A percentile compares a stretch with the other conserved stretches of the same genome.
Conservation (phyloP, 2,113 vertebrate species). For the Sander lucioperca region DNA sequence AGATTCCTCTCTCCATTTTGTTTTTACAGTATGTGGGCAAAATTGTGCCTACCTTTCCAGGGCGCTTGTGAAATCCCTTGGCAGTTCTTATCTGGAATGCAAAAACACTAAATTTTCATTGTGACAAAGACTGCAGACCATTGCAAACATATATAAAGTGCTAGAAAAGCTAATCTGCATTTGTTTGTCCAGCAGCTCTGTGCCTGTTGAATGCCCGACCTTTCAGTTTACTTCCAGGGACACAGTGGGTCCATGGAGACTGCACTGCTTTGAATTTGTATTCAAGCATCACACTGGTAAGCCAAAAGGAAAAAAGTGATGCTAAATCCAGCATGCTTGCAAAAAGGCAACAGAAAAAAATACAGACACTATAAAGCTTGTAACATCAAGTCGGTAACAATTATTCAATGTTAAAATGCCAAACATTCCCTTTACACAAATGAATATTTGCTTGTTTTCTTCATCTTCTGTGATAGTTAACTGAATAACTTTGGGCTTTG, state of each 20-base stretch:
- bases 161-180: slow-evolving; percentile 1
- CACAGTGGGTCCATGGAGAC: slow-evolving; percentile 2
- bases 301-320: not conserved
- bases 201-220: slow-evolving; percentile 23
- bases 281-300: not conserved
- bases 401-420: not conserved
- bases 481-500: not conserved
- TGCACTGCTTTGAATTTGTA: slow-evolving; percentile 18
- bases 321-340: not conserved
- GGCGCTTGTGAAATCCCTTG: slow-evolving; percentile 89
- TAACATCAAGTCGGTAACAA: not conserved
- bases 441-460: not conserved
- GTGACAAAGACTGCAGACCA: not conserved
- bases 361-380: not conserved
- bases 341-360: not conserved
- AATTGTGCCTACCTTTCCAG: slow-evolving; percentile 90
- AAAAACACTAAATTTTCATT: slow-evolving; percentile 50
- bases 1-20: slow-evolving; percentile 53
- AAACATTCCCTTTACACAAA: not conserved
- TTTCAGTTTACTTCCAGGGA: slow-evolving; percentile 41
- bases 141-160: slow-evolving; percentile 20
- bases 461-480: not conserved
- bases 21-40: slow-evolving; percentile 42
- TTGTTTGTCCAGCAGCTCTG: slow-evolving; percentile 23
- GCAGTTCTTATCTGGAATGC: slow-evolving; percentile 65